Evolutionary conservation across 2,797 vertebrate genomes (phyloP).

Genomic region (Ctenosaura bakeri): DNA sequence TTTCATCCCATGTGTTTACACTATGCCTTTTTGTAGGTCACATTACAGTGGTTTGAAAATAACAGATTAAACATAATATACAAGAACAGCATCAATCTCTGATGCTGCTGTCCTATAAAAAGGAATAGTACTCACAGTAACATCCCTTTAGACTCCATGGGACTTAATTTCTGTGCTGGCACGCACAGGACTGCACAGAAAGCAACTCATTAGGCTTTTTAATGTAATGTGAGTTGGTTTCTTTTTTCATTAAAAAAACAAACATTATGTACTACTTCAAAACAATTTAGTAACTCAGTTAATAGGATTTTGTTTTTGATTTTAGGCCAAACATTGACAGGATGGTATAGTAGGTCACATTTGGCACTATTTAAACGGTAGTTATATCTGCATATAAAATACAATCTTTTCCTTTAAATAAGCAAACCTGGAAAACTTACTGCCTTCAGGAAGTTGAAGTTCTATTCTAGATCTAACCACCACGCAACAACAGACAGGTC

Average conservation of each 20-base stretch:
- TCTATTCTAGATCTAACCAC: neutral
- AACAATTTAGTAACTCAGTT: neutral
- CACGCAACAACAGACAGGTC: constrained; percentile 37
- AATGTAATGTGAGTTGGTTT: neutral
- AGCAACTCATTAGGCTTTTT: neutral
- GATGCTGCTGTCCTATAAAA: neutral
- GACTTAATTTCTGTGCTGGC: neutral
- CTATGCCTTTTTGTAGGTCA: neutral
- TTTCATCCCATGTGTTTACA: neutral
- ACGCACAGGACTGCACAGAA: neutral
- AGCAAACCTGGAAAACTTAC: too few relatives aligned
- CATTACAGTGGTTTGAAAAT: neutral
- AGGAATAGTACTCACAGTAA: neutral
- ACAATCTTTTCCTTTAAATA: neutral
- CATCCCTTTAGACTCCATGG: neutral
- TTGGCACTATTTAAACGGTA: neutral
- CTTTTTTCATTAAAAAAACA: too few relatives aligned
- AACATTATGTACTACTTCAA: neutral
- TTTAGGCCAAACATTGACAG: neutral
- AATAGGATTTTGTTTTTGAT: neutral
- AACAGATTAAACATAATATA: neutral
- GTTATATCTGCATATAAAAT: neutral
- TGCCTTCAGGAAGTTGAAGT: too few relatives aligned
- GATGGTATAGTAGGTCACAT: neutral
- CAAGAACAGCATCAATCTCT: neutral